Evolutionary conservation across 2,888 invertebrate genomes (phyloP).

Genomic region (Epinotia demarniana): DNA sequence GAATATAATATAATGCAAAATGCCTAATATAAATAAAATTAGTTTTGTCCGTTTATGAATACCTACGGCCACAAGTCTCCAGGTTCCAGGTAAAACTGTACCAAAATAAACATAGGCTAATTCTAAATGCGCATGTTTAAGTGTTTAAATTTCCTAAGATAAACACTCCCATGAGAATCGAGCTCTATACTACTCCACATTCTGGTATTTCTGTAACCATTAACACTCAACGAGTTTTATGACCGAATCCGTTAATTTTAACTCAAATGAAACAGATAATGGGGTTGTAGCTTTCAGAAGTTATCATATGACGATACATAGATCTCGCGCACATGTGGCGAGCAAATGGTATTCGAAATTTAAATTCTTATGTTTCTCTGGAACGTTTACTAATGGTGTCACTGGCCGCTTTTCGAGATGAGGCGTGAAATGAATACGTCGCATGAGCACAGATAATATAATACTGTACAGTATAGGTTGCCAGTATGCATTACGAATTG

Average conservation of each 20-base stretch:
- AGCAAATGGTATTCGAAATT: slow-evolving; percentile 38
- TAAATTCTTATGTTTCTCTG: slow-evolving; percentile 28
- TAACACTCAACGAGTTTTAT: slow-evolving; percentile 33
- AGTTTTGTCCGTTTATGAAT: too few species aligned
- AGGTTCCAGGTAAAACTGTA: slow-evolving; percentile 8
- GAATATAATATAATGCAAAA: too few species aligned
- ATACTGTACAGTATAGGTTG: slow-evolving; percentile 11
- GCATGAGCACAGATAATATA: slow-evolving; percentile 18
- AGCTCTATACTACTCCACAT: slow-evolving; percentile 11
- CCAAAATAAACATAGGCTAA: slow-evolving; percentile 16
- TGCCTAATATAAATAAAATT: too few species aligned
- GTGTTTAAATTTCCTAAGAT: slow-evolving; percentile 20
- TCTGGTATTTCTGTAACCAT: slow-evolving; percentile 28
- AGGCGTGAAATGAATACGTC: slow-evolving; percentile 29
- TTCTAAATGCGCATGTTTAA: slow-evolving; percentile 2
- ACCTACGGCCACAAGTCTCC: too few species aligned
- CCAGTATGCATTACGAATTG: slow-evolving; percentile 22
- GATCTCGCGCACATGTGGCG: slow-evolving; percentile 40
- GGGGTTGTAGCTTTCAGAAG: slow-evolving; percentile 23
- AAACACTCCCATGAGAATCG: slow-evolving; percentile 15
- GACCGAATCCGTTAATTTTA: slow-evolving; percentile 40
- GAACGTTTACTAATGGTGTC: slow-evolving; percentile 22
- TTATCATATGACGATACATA: slow-evolving; percentile 13
- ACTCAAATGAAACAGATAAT: slow-evolving; percentile 33
- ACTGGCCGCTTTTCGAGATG: slow-evolving; percentile 36